Evolutionary conservation across 2,888 invertebrate species (phyloP).

Genomic region (Bombyx huttoni): DNA sequence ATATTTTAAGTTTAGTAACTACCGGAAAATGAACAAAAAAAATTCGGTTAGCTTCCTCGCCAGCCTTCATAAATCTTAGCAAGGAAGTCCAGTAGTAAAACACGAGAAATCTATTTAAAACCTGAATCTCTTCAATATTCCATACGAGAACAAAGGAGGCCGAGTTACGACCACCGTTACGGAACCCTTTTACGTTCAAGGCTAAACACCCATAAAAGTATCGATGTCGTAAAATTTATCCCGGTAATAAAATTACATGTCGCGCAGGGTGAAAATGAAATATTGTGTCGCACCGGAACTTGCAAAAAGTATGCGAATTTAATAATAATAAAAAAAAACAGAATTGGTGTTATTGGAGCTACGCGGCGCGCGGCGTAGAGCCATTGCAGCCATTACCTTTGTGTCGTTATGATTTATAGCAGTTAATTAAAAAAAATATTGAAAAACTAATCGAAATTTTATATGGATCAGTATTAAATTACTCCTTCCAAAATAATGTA

Average conservation of each 20-base stretch:
- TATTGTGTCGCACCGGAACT: constrained; percentile 29
- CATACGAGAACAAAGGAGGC: constrained; percentile 31
- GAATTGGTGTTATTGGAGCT: constrained; percentile 13
- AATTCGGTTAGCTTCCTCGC: not conserved
- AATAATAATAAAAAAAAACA: constrained; percentile 16
- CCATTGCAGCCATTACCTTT: not conserved
- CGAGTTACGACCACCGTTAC: constrained; percentile 28
- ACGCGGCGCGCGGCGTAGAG: not conserved
- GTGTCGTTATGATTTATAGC: constrained; percentile 1
- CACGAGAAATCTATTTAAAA: constrained; percentile 23
- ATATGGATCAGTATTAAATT: no score
- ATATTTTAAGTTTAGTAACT: not conserved
- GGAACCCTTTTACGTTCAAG: constrained; percentile 56
- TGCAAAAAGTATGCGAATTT: constrained; percentile 25
- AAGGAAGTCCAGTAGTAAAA: constrained; percentile 16
- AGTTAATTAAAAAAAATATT: not conserved
- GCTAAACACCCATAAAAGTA: constrained; percentile 58
- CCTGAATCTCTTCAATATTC: constrained; percentile 29
- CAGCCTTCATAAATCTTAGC: constrained; percentile 3
- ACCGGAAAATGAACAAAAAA: constrained; percentile 3
- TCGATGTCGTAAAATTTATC: constrained; percentile 58
- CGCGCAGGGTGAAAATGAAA: constrained; percentile 52
- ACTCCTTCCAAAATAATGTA: no score
- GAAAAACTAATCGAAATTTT: not conserved
- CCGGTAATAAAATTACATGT: constrained; percentile 53